Percentiles rank a stretch among this genome's conserved stretches.
Evolutionary conservation across 2,797 vertebrate genomes (phyloP).

Genomic region (Erpetoichthys calabaricus): DNA sequence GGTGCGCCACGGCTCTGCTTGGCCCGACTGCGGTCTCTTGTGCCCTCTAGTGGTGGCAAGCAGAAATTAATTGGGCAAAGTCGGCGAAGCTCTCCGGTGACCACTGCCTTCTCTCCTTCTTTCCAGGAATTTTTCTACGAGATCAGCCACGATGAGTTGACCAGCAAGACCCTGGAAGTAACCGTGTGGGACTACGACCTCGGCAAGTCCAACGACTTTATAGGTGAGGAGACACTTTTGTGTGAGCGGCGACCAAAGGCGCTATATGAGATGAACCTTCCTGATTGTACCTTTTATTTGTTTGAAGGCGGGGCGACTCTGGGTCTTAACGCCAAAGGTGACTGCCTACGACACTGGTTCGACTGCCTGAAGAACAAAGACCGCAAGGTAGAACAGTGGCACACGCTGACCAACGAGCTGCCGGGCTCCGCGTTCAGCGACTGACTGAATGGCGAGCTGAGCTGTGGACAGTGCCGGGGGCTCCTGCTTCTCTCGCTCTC

Average conservation of each 20-base stretch:
- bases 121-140: constrained; percentile 75
- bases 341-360: constrained; percentile 70
- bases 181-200: constrained; percentile 82
- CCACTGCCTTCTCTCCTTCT: not conserved
- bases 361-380: constrained; percentile 75
- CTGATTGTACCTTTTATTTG: not conserved
- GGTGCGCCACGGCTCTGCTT: too few species aligned
- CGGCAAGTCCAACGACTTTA: constrained; percentile 76
- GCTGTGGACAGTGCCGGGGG: too few species aligned
- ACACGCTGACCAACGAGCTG: constrained; percentile 77
- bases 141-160: constrained; percentile 59
- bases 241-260: too few species aligned
- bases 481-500: too few species aligned
- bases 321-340: constrained; percentile 63
- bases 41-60: too few species aligned
- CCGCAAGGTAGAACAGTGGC: constrained; percentile 70
- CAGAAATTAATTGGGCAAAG: too few species aligned
- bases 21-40: too few species aligned
- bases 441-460: constrained; percentile 11
- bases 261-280: too few species aligned
- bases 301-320: constrained; percentile 62
- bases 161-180: constrained; percentile 69
- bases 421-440: constrained; percentile 56
- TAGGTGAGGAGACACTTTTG: constrained; percentile 43
- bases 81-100: too few species aligned